A percentile compares a stretch with the other conserved stretches of the same genome.
Evolutionary conservation across 2,113 vertebrate species (phyloP).

Genomic region (Trogon melanurus): DNA sequence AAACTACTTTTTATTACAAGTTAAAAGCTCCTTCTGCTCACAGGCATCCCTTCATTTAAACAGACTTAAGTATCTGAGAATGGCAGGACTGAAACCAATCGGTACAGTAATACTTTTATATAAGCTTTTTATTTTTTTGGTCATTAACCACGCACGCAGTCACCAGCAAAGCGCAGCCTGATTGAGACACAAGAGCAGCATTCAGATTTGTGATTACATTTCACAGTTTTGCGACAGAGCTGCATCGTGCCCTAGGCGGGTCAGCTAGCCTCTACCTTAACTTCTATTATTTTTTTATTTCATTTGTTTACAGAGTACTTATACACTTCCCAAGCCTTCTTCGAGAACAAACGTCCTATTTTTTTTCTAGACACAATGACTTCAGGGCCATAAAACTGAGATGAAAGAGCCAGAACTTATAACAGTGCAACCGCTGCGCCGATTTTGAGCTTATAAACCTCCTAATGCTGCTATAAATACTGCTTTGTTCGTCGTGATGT

Average conservation of each 20-base stretch:
- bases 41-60: background rate
- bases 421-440: background rate
- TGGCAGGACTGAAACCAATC: background rate
- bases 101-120: background rate
- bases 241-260: background rate
- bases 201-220: rapidly evolving
- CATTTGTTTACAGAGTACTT: background rate
- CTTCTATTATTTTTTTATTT: background rate
- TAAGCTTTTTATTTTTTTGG: background rate
- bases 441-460: background rate
- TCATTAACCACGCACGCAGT: background rate
- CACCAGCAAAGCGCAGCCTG: background rate
- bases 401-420: background rate
- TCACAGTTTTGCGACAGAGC: background rate
- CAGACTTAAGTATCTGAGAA: background rate
- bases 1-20: background rate
- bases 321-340: background rate
- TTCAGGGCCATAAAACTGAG: background rate
- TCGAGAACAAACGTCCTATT: background rate
- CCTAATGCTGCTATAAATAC: background rate
- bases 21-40: background rate
- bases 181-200: background rate
- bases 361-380: background rate
- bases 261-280: background rate
- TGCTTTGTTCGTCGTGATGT: background rate